Percentiles rank a stretch among this genome's conserved stretches.
Evolutionary conservation across 1,140 invertebrate genomes (phyloP).

Genomic region (Caerostris extrusa): DNA sequence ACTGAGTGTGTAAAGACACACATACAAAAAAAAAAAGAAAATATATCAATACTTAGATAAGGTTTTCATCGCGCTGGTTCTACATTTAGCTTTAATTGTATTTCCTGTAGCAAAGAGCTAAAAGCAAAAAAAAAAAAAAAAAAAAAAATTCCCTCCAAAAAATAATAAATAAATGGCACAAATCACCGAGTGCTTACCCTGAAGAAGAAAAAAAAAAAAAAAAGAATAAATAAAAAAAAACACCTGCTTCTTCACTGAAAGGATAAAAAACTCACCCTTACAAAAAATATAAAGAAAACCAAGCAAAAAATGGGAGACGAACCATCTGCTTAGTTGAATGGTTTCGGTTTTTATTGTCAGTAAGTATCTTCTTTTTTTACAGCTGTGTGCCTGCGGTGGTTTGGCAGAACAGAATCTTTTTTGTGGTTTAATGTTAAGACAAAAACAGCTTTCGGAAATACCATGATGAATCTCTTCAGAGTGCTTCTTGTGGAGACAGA

Average conservation of each 20-base stretch:
- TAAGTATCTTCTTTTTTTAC: conserved; percentile 41
- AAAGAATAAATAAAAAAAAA: not conserved
- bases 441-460: not conserved
- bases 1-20: not conserved
- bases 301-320: not conserved
- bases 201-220: not conserved
- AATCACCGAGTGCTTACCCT: not conserved
- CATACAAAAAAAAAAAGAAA: not conserved
- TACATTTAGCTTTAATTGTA: conserved; percentile 14
- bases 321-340: conserved; percentile 4
- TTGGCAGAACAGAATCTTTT: not conserved
- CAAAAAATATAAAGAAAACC: not conserved
- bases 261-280: conserved; percentile 1
- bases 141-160: not conserved
- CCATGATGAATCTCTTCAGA: conserved; percentile 52
- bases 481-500: conserved; percentile 30
- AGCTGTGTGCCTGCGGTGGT: not conserved
- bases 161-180: not conserved
- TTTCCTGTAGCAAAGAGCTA: not conserved
- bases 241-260: not conserved
- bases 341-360: conserved; percentile 48
- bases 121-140: not conserved
- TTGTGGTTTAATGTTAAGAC: not conserved
- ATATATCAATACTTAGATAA: not conserved
- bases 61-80: not conserved